Percentiles rank a stretch among this genome's conserved stretches.
Conservation (phyloP, 2,888 invertebrate species). For the Eupithecia subfuscata region DNA sequence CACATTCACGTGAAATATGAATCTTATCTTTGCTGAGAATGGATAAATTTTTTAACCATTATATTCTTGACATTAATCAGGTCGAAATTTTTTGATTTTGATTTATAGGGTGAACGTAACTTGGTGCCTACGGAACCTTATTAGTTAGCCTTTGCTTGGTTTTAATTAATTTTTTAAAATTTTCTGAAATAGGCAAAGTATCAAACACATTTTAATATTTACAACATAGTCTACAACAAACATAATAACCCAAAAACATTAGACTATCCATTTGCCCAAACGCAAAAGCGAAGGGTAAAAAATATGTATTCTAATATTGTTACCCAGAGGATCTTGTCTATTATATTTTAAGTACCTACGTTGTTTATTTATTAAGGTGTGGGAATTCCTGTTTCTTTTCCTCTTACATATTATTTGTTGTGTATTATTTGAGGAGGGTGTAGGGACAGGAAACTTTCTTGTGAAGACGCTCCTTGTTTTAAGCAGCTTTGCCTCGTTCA, state of each 20-base stretch:
- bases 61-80: slow-evolving; percentile 4
- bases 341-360: slow-evolving; percentile 4
- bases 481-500: not conserved
- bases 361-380: slow-evolving; percentile 10
- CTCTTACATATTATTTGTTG: not conserved
- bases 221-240: not conserved
- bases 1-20: slow-evolving; percentile 18
- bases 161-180: too few relatives aligned
- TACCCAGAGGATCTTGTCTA: not conserved
- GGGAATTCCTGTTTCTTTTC: slow-evolving; percentile 9
- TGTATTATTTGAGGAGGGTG: not conserved
- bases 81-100: too few relatives aligned
- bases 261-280: not conserved
- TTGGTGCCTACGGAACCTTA: too few relatives aligned
- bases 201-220: not conserved
- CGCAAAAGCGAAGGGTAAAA: not conserved
- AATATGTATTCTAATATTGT: slow-evolving; percentile 9
- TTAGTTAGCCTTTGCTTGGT: too few relatives aligned
- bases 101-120: too few relatives aligned
- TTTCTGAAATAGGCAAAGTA: too few relatives aligned
- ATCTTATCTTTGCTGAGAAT: slow-evolving; percentile 19
- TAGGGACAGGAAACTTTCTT: not conserved
- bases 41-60: slow-evolving; percentile 10
- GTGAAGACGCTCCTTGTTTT: not conserved
- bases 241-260: not conserved